Conservation (phyloP, 2,797 vertebrate genomes). For the Sciurus carolinensis region DNA sequence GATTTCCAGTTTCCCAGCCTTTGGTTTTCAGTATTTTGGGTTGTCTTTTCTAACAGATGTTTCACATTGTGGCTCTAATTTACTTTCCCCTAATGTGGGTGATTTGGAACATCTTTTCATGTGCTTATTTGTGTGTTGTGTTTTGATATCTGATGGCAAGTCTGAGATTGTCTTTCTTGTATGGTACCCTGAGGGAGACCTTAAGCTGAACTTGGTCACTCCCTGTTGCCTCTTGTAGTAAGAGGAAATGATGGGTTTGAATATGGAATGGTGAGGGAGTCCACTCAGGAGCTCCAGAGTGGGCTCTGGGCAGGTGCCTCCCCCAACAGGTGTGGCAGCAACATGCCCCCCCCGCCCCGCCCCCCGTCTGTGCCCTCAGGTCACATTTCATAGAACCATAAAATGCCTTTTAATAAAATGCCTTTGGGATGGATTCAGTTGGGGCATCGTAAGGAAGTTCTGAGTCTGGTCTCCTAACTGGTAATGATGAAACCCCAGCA, state of each 20-base stretch:
- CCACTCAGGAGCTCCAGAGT: background rate
- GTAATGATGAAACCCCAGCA: background rate
- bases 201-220: background rate
- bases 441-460: background rate
- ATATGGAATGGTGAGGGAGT: background rate
- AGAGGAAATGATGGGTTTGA: background rate
- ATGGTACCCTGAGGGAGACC: background rate
- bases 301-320: background rate
- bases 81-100: background rate
- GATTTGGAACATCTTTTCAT: background rate
- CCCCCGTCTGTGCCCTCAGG: background rate
- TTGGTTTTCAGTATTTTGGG: background rate
- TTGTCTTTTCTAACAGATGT: background rate
- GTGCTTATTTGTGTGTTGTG: background rate
- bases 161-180: background rate
- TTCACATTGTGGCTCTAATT: background rate
- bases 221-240: background rate
- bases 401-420: too few species aligned
- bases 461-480: background rate
- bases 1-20: background rate
- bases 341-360: background rate
- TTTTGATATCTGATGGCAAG: background rate
- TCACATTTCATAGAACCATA: background rate
- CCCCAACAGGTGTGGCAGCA: background rate
- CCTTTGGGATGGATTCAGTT: background rate